These are phyloP conservation scores for Phymastichus coffea DNA, from an alignment of 1,140 invertebrate species.

Conservation along the genomic window DNA sequence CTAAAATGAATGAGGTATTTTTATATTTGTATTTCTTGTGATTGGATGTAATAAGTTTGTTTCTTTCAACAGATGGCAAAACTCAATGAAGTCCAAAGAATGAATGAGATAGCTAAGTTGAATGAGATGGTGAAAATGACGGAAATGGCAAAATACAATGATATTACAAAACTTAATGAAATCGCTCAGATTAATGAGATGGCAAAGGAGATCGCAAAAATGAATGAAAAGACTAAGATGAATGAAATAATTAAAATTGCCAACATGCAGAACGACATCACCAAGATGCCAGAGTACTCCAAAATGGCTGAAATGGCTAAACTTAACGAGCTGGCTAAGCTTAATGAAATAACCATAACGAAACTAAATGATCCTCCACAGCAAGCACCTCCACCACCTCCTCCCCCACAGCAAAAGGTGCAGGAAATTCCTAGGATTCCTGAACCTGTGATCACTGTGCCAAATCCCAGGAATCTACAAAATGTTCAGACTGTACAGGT, in stretches of 20 bases:
- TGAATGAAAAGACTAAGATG: slow-evolving; percentile 56
- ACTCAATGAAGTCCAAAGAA: slow-evolving; percentile 50
- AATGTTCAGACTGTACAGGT: slow-evolving; percentile 48
- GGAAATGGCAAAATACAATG: slow-evolving; percentile 54
- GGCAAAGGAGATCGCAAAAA: slow-evolving; percentile 54
- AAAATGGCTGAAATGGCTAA: slow-evolving; percentile 57
- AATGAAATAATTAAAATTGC: slow-evolving; percentile 57
- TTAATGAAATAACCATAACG: slow-evolving; percentile 56
- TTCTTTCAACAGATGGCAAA: slow-evolving; percentile 34
- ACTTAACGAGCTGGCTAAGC: slow-evolving; percentile 51
- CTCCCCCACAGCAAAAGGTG: slow-evolving; percentile 35
- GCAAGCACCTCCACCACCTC: slow-evolving; percentile 23
- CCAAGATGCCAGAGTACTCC: slow-evolving; percentile 50
- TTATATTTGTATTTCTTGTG: not conserved
- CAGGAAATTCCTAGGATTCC: slow-evolving; percentile 49
- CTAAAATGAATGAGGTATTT: slow-evolving; percentile 39
- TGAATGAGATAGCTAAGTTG: slow-evolving; percentile 53
- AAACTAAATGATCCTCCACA: slow-evolving; percentile 51
- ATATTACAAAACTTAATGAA: slow-evolving; percentile 47
- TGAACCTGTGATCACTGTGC: slow-evolving; percentile 56
- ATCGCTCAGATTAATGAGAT: slow-evolving; percentile 56
- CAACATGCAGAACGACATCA: slow-evolving; percentile 53
- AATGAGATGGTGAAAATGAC: slow-evolving; percentile 57
- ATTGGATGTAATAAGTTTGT: not conserved
- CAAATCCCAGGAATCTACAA: slow-evolving; percentile 54